phyloP scores from a whole-genome alignment of 23 tunicate genomes.

The Ciona savignyi region DNA sequence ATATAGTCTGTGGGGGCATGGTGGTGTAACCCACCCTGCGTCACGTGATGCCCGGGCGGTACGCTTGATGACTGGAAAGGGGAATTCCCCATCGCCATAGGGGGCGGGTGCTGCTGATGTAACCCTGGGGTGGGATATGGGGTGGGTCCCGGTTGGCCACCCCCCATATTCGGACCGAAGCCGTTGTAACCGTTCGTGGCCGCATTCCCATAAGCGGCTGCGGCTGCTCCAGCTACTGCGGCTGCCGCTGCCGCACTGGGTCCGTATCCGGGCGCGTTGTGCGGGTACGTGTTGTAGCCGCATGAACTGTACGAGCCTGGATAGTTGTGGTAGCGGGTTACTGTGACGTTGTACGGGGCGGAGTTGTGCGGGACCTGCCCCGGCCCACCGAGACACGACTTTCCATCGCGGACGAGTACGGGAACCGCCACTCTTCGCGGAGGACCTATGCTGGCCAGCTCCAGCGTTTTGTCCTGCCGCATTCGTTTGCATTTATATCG shows the following conservation, averaged over 20 bases:
- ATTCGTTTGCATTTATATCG: slow-evolving; percentile 96
- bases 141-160: slow-evolving; percentile 29
- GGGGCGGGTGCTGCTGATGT: slow-evolving; percentile 42
- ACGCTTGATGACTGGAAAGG: slow-evolving; percentile 24
- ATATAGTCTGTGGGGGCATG: slow-evolving; percentile 48
- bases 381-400: slow-evolving; percentile 69
- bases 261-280: slow-evolving; percentile 29
- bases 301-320: slow-evolving; percentile 62
- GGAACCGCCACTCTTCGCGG: slow-evolving; percentile 81
- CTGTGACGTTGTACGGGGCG: slow-evolving; percentile 88
- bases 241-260: slow-evolving; percentile 63
- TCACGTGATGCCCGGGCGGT: slow-evolving; percentile 33
- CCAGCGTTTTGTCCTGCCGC: slow-evolving; percentile 87
- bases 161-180: slow-evolving; percentile 25
- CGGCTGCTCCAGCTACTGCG: slow-evolving; percentile 30
- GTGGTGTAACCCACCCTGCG: slow-evolving; percentile 29
- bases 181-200: slow-evolving; percentile 33
- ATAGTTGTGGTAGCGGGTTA: slow-evolving; percentile 73
- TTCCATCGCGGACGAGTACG: slow-evolving; percentile 75
- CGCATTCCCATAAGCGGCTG: slow-evolving; percentile 59
- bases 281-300: slow-evolving; percentile 56
- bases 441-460: slow-evolving; percentile 85
- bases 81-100: slow-evolving; percentile 22
- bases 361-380: slow-evolving; percentile 37
- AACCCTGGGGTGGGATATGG: slow-evolving; percentile 26